These are phyloP conservation scores for Nasonia giraulti DNA, from an alignment of 1,140 invertebrate species.

Conservation along the genomic window DNA sequence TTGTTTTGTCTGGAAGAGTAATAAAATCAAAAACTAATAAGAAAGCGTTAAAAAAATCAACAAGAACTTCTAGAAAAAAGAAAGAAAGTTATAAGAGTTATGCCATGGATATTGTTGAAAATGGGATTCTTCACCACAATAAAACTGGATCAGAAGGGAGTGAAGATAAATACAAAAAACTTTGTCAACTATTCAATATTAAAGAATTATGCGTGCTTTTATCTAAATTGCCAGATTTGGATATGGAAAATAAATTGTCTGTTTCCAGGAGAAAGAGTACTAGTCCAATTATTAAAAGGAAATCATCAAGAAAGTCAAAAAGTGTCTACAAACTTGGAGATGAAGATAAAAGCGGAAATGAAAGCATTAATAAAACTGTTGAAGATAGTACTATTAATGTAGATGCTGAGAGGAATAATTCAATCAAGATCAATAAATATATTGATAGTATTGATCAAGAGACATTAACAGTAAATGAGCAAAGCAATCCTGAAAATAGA, in stretches of 20 bases:
- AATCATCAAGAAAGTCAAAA: neutral
- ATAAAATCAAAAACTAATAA: neutral
- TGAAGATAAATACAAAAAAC: neutral
- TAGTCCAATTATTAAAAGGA: neutral
- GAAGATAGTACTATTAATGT: neutral
- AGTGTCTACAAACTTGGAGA: neutral
- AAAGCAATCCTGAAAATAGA: neutral
- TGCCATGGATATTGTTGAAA: neutral
- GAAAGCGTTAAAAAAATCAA: neutral
- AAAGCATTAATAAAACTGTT: neutral
- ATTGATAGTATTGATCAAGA: neutral
- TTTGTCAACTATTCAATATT: neutral
- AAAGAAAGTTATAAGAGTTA: neutral
- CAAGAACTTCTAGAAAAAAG: neutral
- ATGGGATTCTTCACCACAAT: neutral
- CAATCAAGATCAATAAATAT: neutral
- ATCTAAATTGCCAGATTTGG: neutral
- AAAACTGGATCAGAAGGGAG: neutral
- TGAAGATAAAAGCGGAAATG: conserved; percentile 4
- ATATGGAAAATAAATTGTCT: neutral
- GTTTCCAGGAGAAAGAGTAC: neutral
- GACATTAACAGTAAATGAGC: neutral
- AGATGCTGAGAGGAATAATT: neutral
- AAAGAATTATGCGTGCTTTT: conserved; percentile 23
- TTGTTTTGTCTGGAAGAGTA: neutral